Base-by-base conservation (phyloP, 2,888 invertebrate genomes). In the Calameuta pallipes region DNA sequence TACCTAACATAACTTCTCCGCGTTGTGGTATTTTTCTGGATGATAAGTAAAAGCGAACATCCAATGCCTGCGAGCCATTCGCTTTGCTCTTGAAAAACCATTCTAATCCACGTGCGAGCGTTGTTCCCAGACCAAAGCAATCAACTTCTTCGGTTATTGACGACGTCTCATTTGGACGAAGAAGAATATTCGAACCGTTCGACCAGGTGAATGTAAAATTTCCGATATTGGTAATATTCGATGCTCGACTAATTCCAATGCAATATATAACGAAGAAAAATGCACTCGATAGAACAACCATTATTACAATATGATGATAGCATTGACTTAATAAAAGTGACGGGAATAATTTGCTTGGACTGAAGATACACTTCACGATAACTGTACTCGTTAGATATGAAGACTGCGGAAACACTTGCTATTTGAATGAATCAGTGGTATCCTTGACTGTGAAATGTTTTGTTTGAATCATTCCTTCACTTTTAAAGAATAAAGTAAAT, bases 91-190 rank as follows among this genome's bases (percentile, higher is more conserved):
- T 92, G 76, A 94, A 92, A 11, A 93, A 84, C 85, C 89, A 90
- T n/a, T 90, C 88, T n/a, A 93, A 81, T 73, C 89, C 85, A 0
- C 83, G 81, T 0, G 92, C 89, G 1, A 93, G 75, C 0, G 90
- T 85, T 9, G 75, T 69, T 0, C 94, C 94, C 70, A 94, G 82
- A 0, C 94, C 94, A 78, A 94, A 92, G 80, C 94, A 94, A 82
- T 93, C 93, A 68, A 93, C 92, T 1, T 82, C 77, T 0, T 89
- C 87, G 0, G 92, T 91, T 0, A 37, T 68, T 33, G 69, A 12
- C n/a, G 69, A 41, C 34, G 31, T 70, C 9, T 68, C 69, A 33
- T 76, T 78, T 9, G 13, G 9, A 41, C 30, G 23, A 15, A 33
- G 41, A n/a, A 36, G 69, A n/a, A 31, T 13, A 11, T 30, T 37